A percentile compares a stretch with the other conserved stretches of the same genome.
Evolutionary conservation across 2,797 vertebrate genomes (phyloP).

Genomic region (Sebastes cheni): DNA sequence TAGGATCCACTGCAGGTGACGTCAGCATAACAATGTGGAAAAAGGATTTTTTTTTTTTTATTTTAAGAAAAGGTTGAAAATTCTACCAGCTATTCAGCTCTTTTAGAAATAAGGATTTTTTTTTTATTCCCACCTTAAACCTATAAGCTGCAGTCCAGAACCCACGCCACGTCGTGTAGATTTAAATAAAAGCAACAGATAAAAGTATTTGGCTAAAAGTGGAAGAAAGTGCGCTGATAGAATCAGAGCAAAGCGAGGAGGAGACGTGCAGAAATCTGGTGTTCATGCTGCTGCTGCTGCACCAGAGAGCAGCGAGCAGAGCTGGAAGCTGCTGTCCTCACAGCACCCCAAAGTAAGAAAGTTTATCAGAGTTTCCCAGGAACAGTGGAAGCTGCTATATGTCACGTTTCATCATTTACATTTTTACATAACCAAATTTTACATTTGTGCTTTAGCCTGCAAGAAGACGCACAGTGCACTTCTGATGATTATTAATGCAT

Average conservation of each 20-base stretch:
- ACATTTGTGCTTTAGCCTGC: constrained; percentile 13
- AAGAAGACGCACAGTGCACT: constrained; percentile 13
- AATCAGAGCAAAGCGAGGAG: constrained; percentile 17
- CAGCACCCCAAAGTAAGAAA: constrained; percentile 60
- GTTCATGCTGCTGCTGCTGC: constrained; percentile 11
- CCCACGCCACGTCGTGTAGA: neutral
- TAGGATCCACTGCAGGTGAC: constrained; percentile 58
- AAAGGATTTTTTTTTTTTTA: neutral
- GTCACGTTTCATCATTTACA: constrained; percentile 48
- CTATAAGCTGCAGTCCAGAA: constrained; percentile 14
- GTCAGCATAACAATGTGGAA: constrained; percentile 64
- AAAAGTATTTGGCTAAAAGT: constrained; percentile 32
- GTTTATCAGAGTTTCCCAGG: constrained; percentile 54
- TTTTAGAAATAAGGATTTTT: constrained; percentile 17
- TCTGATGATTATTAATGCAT: constrained; percentile 51
- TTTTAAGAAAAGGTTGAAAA: constrained; percentile 15
- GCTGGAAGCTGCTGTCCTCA: constrained; percentile 63
- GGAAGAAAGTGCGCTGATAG: neutral
- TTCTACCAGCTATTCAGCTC: neutral
- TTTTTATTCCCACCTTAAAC: constrained; percentile 10
- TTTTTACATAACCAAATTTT: constrained; percentile 44
- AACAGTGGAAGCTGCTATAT: constrained; percentile 32
- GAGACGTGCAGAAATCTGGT: constrained; percentile 21
- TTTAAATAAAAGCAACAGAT: constrained; percentile 57
- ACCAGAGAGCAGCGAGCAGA: neutral